Percentiles rank a stretch among this genome's conserved stretches.
Evolutionary conservation across 2,797 vertebrate genomes (phyloP).

Genomic region (Chrysocyon brachyurus): DNA sequence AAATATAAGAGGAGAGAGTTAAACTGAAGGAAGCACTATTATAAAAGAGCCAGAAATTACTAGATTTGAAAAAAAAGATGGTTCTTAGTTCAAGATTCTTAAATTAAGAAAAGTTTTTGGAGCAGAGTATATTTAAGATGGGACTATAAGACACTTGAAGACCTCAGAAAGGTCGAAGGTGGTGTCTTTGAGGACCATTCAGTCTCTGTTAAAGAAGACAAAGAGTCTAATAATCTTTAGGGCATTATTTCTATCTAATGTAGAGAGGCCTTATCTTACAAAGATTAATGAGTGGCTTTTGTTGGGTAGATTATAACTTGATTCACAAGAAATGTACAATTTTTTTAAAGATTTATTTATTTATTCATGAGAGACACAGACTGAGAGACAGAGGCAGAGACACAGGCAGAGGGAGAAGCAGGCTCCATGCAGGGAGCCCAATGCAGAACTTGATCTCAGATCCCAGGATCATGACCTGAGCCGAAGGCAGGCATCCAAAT

Average conservation of each 20-base stretch:
- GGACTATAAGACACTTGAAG: neutral
- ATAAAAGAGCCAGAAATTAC: neutral
- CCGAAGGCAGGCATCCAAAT: too few relatives aligned
- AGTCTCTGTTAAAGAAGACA: neutral
- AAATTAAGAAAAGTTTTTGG: conserved; percentile 41
- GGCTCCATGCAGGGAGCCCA: too few relatives aligned
- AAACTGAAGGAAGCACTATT: neutral
- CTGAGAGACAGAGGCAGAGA: too few relatives aligned
- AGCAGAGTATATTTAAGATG: neutral
- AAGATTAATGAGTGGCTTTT: neutral
- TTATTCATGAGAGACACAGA: too few relatives aligned
- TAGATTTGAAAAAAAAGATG: neutral
- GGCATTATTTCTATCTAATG: neutral
- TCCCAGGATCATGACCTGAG: too few relatives aligned
- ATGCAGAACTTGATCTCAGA: too few relatives aligned
- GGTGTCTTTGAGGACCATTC: neutral
- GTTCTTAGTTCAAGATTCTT: neutral
- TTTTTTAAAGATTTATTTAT: neutral
- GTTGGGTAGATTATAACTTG: conserved; percentile 18
- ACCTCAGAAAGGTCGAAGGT: neutral
- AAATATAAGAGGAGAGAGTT: neutral
- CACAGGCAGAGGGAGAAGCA: too few relatives aligned
- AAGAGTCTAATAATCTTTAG: neutral
- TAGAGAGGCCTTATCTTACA: neutral
- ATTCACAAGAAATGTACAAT: conserved; percentile 6